Base-by-base conservation (phyloP, 1,140 invertebrate species). In the Papilio glaucus region DNA sequence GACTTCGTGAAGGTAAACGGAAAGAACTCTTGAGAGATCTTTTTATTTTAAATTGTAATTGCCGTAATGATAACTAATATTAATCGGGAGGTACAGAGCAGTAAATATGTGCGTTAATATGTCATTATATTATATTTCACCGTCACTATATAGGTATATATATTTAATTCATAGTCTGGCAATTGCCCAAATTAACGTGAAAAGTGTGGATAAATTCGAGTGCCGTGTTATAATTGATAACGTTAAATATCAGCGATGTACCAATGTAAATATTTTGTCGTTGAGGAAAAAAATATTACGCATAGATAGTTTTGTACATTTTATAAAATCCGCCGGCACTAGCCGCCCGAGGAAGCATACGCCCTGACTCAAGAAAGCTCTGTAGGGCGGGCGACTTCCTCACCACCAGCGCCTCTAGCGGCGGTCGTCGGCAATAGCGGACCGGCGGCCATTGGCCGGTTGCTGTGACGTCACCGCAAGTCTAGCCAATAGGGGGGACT, bases 311-410 rank as follows among this genome's bases (percentile, higher is more conserved):
- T 72, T 61, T 67, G 57, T 72, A 77, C 78, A 79, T 77, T 78
- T 65, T 49, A 70, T 77, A 77, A 78, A 72, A 77, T 80, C 72
- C 60, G 77, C 77, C 75, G 72, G 75, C 68, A 80, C 74, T 81
- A 62, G 74, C 85, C 85, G 88, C 85, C 88, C 85, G 85, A 75
- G 79, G 81, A 89, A 91, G 84, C 89, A 89, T 76, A 90, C 90
- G 89, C 90, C 89, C 90, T 86, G 85, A 88, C 88, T 86, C 85
- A 90, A 90, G 88, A 87, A 90, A 91, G 90, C 90, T 92, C 77
- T 77, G 79, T 87, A 90, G 90, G 90, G 90, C 90, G 90, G 90
- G 85, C 87, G 86, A 90, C 81, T 85, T 88, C 77, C 82, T 83
- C 79, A 76, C 75, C 65, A 41, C 41, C 49, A 81, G 88, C 89